Base-by-base conservation (phyloP, 1,140 invertebrate genomes). In the Drosophila bocki region DNA sequence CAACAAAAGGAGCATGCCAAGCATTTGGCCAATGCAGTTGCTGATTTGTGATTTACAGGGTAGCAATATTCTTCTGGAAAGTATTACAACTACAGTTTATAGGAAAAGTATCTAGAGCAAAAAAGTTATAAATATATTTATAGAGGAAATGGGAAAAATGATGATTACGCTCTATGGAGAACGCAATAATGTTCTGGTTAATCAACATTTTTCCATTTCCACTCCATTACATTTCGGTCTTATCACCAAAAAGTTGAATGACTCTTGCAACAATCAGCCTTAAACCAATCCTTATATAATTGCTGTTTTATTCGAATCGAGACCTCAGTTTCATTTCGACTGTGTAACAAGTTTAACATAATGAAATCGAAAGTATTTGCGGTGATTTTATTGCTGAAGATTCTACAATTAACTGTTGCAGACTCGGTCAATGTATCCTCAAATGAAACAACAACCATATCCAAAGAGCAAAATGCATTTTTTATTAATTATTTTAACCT, bases 1-100 rank as follows among this genome's bases (percentile, higher is more conserved):
- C 39, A 37, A 12, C 54, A 58, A 39, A 26, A 60, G 65, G 45
- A 63, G 75, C 75, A 64, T 78, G 76, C 76, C 76, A 63, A 33
- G 75, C 76, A 78, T 78, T 78, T 71, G 77, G 76, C 75, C 76
- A 78, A 78, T 71, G 76, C 47, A 71, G 59, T 71, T 56, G 48
- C 75, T 78, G 75, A 78, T 78, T 78, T 78, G 63, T 78, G 75
- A 78, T 60, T 54, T 77, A 39, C 32, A 78, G 74, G 75, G 75
- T 77, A 69, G 39, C 70, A 37, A 4, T 17, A 19, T 22, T 12
- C 48, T 57, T 41, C 12, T 0, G 1, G 22, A 11, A 37, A 32
- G 62, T 53, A 33, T n/a, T 39, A 41, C 39, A 51, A 8, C 7
- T 13, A 7, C 13, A 9, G 47, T 15, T 48, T 5, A 0, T 26